Base-by-base conservation (phyloP, 2,113 vertebrate genomes). In the Cephalopterus ornatus region DNA sequence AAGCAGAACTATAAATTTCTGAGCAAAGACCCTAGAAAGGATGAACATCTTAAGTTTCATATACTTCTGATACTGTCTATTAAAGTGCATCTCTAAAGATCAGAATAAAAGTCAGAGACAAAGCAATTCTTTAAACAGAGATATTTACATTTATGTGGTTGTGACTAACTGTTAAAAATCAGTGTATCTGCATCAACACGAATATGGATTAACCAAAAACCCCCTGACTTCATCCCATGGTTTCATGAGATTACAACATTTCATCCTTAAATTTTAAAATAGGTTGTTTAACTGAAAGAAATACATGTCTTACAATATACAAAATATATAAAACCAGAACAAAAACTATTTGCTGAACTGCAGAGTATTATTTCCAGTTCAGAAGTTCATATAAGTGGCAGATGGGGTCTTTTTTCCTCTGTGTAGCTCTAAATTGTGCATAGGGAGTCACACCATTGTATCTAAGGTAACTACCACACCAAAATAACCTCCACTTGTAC, bases 391-490 rank as follows among this genome's bases (percentile, higher is more conserved):
- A 49, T 37, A 50, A 50, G 65, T 83, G 85, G 93, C 85, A 97
- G 92, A 95, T 92, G 92, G 96, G 35, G 84, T 95, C 46, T 68
- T 93, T 96, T 97, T 92, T 72, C 73, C 86, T 96, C 78, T 89
- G 15, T 2, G 11, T 12, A 76, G 61, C 85, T 94, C 83, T 85
- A 93, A 55, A 76, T 50, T 53, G 67, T 44, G 46, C 27, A 83
- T 3, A 75, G 27, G 9, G 72, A 59, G 63, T 67, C 42, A 95
- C 85, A 91, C 42, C 39, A 28, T 59, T 56, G 75, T 12, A 89
- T n/a, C 49, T 11, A 90, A 62, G 56, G 41, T 14, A 80, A 44
- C 85, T 56, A 55, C 15, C 92, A 46, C n/a, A 65, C 32, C 86
- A 95, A 74, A 90, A 85, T 59, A 81, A 66, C 70, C 75, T 59